These are phyloP conservation scores for Antigone vipio DNA, from an alignment of 2,113 vertebrate species.

Conservation along the genomic window DNA sequence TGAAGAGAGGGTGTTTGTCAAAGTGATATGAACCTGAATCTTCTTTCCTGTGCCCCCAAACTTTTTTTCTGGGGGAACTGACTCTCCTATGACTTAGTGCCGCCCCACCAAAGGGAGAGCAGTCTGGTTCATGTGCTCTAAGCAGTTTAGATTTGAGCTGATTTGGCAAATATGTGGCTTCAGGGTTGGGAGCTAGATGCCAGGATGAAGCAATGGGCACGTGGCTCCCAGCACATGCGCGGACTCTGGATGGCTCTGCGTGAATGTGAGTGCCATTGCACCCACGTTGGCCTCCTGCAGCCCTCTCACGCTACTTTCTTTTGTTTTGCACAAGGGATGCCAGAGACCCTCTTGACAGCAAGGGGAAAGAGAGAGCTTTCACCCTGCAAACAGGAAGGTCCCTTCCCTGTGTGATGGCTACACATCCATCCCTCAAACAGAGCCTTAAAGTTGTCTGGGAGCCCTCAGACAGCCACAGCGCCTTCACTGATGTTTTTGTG, in stretches of 20 bases:
- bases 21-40: background rate
- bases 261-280: background rate
- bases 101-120: background rate
- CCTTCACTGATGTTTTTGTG: background rate
- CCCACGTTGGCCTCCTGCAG: background rate
- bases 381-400: background rate
- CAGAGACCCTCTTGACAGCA: background rate
- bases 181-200: background rate
- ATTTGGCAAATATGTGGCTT: background rate
- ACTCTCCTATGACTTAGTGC: background rate
- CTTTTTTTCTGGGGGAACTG: background rate
- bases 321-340: background rate
- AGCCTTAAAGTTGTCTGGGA: background rate
- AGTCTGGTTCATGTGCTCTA: background rate
- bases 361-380: background rate
- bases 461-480: background rate
- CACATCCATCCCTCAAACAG: background rate
- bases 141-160: background rate
- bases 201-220: background rate
- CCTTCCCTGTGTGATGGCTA: background rate
- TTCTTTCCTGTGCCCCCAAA: background rate
- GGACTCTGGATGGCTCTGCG: background rate
- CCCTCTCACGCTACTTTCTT: background rate
- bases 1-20: background rate
- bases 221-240: background rate